These are phyloP conservation scores for Drosophila gunungcola DNA, from an alignment of 1,140 invertebrate genomes.

Conservation along the genomic window DNA sequence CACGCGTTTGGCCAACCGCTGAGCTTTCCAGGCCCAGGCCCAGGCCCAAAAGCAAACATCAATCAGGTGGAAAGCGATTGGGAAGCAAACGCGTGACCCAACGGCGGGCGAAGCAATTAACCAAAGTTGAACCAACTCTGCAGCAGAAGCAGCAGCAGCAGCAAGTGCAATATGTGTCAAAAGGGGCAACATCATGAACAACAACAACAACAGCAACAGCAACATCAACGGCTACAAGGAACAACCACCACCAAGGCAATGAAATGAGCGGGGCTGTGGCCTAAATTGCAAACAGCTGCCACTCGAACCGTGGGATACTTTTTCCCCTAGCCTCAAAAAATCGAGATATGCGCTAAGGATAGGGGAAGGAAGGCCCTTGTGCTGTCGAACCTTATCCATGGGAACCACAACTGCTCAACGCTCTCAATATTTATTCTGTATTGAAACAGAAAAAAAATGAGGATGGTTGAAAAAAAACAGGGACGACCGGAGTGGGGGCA, in stretches of 20 bases:
- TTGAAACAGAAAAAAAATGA: constrained; percentile 59
- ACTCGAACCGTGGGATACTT: constrained; percentile 83
- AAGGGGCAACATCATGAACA: constrained; percentile 43
- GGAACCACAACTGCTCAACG: constrained; percentile 84
- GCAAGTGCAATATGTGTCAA: constrained; percentile 76
- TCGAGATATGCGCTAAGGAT: constrained; percentile 44
- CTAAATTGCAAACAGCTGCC: constrained; percentile 84
- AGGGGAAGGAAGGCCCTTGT: constrained; percentile 48
- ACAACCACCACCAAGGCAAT: constrained; percentile 31
- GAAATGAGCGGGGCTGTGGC: constrained; percentile 71
- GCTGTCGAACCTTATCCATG: constrained; percentile 79
- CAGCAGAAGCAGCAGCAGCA: constrained; percentile 45
- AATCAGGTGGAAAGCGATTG: constrained; percentile 70
- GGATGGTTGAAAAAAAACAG: constrained; percentile 17
- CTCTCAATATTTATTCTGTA: constrained; percentile 82
- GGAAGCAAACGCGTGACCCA: constrained; percentile 57
- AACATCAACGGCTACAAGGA: constrained; percentile 20
- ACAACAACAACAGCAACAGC: constrained; percentile 38
- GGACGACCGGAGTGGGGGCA: constrained; percentile 30
- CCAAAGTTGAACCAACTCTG: constrained; percentile 43
- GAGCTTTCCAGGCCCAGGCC: constrained; percentile 26
- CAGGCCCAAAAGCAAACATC: constrained; percentile 31
- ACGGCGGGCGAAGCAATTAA: constrained; percentile 62
- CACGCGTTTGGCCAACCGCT: constrained; percentile 48
- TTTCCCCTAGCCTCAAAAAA: constrained; percentile 65